A percentile compares a stretch with the other conserved stretches of the same genome.
phyloP scores from a whole-genome alignment of 2,797 vertebrate species.

The Enteromius unitaeniatus region DNA sequence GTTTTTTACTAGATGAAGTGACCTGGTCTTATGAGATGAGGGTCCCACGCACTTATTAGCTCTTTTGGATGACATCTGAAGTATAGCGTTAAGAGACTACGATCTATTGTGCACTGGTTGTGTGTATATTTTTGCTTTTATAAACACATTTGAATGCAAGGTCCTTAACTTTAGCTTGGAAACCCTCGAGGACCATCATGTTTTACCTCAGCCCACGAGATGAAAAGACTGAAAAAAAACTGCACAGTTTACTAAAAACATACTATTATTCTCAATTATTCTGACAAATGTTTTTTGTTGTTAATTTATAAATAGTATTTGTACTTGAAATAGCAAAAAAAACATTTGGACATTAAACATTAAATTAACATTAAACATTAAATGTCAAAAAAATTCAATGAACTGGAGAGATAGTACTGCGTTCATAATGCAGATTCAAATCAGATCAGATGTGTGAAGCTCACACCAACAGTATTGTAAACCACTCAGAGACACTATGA shows the following conservation, averaged over 20 bases:
- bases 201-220: constrained; percentile 1
- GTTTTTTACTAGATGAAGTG: constrained; percentile 44
- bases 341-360: too few species aligned
- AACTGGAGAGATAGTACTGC: background rate
- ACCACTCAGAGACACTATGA: background rate
- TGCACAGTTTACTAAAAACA: background rate
- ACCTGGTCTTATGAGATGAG: constrained; percentile 33
- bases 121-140: background rate
- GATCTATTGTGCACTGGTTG: constrained; percentile 8
- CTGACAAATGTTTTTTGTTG: background rate
- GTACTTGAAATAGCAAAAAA: background rate
- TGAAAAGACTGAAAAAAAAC: constrained; percentile 11
- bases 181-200: constrained; percentile 1
- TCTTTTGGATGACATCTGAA: constrained; percentile 43
- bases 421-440: background rate
- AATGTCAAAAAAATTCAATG: background rate
- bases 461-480: background rate
- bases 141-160: constrained; percentile 1
- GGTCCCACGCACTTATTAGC: constrained; percentile 43
- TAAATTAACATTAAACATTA: background rate
- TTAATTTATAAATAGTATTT: background rate
- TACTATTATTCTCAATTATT: background rate
- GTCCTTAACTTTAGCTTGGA: constrained; percentile 7
- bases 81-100: background rate
- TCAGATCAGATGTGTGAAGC: background rate